Base-by-base conservation (phyloP, 2,888 invertebrate genomes). In the Choristoneura rosaceana region DNA sequence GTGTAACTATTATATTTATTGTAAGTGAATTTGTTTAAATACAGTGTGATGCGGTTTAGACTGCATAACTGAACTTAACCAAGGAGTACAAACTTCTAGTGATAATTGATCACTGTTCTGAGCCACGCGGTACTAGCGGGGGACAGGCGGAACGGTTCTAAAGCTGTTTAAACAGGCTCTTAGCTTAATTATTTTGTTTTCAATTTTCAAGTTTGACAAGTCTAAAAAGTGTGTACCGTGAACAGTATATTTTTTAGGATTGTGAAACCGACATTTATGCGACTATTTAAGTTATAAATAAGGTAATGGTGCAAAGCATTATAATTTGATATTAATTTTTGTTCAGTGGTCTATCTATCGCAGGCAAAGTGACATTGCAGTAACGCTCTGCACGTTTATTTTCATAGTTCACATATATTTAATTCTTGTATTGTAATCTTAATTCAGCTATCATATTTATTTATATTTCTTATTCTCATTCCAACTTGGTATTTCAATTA, bases 281-380 rank as follows among this genome's bases (percentile, higher is more conserved):
- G 55, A 88, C 80, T 87, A 80, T 84, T 79, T 82, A 81, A 55
- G 55, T 17, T 55, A 70, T 63, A 68, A 71, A 79, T 86, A 85
- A 86, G 87, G 87, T 87, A 87, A 88, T 84, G 89, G 88, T 90
- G 90, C 88, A 87, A 86, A 83, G 84, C 83, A 85, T 85, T 85
- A 78, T 82, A 77, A 80, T 82, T 87, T 84, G 83, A 79, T 87
- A 83, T 85, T 71, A 71, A 73, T 71, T 74, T 76, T 71, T 58
- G 62, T 55, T 71, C 50, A 61, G 60, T 58, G 62, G 33, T 59
- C 50, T 50, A 68, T 33, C 71, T 52, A 58, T 68, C 45, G 62
- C 62, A 47, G 50, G 50, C 50, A 50, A 71, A 52, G 62, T 25
- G 62, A 17, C 50, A 50, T 58, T 59, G 62, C 62, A 25, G 55